Conservation (phyloP, 2,113 vertebrate genomes). For the Tonatia bakeri region DNA sequence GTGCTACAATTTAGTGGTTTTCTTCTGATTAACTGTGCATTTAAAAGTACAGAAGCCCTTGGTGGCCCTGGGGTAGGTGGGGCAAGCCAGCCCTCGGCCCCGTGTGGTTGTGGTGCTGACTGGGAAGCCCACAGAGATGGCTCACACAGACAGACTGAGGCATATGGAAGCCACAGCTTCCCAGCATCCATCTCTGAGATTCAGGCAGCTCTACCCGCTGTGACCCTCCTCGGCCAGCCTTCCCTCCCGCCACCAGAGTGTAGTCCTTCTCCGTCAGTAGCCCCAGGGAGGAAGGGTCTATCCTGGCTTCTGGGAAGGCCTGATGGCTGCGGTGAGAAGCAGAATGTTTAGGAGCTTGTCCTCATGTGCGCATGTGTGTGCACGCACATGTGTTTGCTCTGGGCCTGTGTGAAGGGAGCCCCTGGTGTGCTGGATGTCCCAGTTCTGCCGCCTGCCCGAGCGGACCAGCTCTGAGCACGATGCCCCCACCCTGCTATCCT, state of each 20-base stretch:
- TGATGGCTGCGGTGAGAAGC: background rate
- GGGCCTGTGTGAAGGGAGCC: background rate
- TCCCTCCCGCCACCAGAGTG: background rate
- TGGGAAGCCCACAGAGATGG: background rate
- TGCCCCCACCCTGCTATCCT: background rate
- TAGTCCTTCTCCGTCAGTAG: background rate
- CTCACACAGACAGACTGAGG: background rate
- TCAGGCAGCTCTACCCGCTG: background rate
- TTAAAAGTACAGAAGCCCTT: background rate
- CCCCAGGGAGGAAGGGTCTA: background rate
- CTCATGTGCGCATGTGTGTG: background rate
- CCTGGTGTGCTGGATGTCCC: background rate
- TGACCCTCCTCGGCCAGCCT: background rate
- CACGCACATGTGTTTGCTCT: background rate
- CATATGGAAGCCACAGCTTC: background rate
- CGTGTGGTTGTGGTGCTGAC: background rate
- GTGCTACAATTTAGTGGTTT: background rate
- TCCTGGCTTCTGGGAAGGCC: background rate
- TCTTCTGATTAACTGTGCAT: background rate
- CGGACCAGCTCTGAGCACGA: background rate
- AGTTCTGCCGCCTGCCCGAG: background rate
- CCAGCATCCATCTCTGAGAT: background rate
- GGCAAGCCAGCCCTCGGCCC: background rate
- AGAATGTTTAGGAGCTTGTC: background rate
- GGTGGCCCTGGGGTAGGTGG: background rate